These are phyloP conservation scores for Phylloscopus trochiloides DNA, from an alignment of 2,113 vertebrate species.

Conservation along the genomic window DNA sequence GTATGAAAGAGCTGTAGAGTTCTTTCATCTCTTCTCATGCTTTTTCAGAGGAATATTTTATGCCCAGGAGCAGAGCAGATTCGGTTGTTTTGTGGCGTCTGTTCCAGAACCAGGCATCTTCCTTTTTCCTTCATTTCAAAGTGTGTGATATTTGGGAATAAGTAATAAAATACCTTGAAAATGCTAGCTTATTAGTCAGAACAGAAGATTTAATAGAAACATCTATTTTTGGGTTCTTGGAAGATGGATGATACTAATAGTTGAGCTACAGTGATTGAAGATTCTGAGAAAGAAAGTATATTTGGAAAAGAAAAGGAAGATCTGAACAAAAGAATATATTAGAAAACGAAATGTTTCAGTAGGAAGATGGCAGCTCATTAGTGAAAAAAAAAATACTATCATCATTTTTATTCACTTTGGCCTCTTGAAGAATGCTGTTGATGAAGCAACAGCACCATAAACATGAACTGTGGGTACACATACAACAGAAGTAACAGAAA, in stretches of 20 bases:
- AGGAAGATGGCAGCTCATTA: neutral
- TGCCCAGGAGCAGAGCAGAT: neutral
- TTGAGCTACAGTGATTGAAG: neutral
- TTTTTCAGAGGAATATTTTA: neutral
- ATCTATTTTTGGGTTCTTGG: neutral
- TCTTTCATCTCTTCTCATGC: neutral
- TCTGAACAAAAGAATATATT: neutral
- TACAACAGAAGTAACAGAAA: neutral
- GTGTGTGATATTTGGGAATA: neutral
- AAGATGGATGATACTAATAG: neutral
- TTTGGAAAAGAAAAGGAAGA: neutral
- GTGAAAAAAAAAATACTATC: neutral
- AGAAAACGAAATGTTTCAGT: neutral
- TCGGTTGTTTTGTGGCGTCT: neutral
- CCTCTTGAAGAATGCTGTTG: neutral
- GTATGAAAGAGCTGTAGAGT: neutral
- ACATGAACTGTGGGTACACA: neutral
- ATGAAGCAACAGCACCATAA: neutral
- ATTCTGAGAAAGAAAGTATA: neutral
- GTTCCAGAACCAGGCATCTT: neutral
- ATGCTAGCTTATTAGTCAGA: neutral
- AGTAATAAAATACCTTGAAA: neutral
- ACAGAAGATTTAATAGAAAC: neutral
- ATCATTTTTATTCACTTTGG: neutral
- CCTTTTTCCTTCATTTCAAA: neutral